Evolutionary conservation across 2,888 invertebrate species (phyloP).

Genomic region (Cheilosia vernalis): DNA sequence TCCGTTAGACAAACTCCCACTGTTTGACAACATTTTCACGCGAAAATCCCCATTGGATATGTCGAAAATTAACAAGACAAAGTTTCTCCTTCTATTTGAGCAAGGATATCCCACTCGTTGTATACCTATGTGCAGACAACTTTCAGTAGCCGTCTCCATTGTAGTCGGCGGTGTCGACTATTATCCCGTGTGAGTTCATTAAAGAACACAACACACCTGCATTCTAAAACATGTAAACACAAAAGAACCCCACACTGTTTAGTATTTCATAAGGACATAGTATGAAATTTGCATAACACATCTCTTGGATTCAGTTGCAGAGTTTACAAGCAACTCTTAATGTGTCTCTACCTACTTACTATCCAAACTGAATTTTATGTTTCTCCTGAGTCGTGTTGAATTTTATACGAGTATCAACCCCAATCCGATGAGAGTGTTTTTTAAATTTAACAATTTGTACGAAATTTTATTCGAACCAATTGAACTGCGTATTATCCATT

Average conservation of each 20-base stretch:
- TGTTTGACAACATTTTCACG: slow-evolving; percentile 12
- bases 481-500: slow-evolving; percentile 35
- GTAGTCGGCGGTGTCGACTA: not conserved
- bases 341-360: slow-evolving; percentile 8
- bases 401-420: not conserved
- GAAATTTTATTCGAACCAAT: slow-evolving; percentile 48
- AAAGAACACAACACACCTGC: slow-evolving; percentile 49
- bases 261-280: slow-evolving; percentile 41
- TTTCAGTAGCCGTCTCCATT: slow-evolving; percentile 3
- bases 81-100: slow-evolving; percentile 2
- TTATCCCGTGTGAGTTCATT: slow-evolving; percentile 33
- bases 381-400: not conserved
- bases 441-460: slow-evolving; percentile 12
- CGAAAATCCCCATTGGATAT: slow-evolving; percentile 2
- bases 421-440: not conserved
- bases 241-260: slow-evolving; percentile 10
- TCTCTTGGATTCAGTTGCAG: slow-evolving; percentile 9
- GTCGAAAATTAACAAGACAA: slow-evolving; percentile 14
- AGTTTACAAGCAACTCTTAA: slow-evolving; percentile 33
- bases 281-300: slow-evolving; percentile 46
- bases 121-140: not conserved
- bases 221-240: slow-evolving; percentile 30
- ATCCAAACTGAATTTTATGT: slow-evolving; percentile 21
- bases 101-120: not conserved
- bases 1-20: slow-evolving; percentile 7